Conservation (phyloP, 2,888 invertebrate genomes). For the Tanaodytes sp. region DNA sequence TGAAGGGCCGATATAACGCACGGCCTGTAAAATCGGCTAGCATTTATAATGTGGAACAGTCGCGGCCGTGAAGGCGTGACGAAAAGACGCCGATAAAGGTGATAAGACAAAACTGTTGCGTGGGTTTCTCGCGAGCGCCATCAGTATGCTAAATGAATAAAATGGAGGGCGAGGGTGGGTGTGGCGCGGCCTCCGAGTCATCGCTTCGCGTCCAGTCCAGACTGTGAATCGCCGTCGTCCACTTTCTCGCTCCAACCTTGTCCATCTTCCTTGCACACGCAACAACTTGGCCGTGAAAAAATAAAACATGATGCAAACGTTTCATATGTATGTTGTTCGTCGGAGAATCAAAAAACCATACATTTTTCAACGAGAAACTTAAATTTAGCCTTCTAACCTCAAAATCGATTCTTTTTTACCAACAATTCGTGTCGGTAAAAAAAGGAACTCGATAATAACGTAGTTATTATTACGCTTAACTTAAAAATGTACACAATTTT, state of each 20-base stretch:
- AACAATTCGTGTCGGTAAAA: too few species aligned
- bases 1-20: too few species aligned
- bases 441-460: too few species aligned
- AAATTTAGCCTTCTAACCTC: too few species aligned
- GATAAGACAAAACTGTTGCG: constrained; percentile 53
- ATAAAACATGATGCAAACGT: too few species aligned
- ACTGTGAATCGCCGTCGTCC: constrained; percentile 43
- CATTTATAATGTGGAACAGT: constrained; percentile 44
- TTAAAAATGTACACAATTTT: too few species aligned
- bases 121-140: constrained; percentile 46
- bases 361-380: too few species aligned
- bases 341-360: too few species aligned
- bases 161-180: constrained; percentile 60
- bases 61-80: constrained; percentile 47
- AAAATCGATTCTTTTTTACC: too few species aligned
- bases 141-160: constrained; percentile 42
- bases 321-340: too few species aligned
- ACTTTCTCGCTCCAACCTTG: constrained; percentile 32
- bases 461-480: too few species aligned
- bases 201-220: constrained; percentile 54
- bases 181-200: constrained; percentile 63
- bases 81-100: constrained; percentile 49
- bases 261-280: constrained; percentile 29
- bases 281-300: constrained; percentile 34
- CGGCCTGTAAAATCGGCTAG: too few species aligned